Evolutionary conservation across 2,888 invertebrate species (phyloP), one percentile per base, ranked within the genome.

Genomic region (Athetis lepigone): DNA sequence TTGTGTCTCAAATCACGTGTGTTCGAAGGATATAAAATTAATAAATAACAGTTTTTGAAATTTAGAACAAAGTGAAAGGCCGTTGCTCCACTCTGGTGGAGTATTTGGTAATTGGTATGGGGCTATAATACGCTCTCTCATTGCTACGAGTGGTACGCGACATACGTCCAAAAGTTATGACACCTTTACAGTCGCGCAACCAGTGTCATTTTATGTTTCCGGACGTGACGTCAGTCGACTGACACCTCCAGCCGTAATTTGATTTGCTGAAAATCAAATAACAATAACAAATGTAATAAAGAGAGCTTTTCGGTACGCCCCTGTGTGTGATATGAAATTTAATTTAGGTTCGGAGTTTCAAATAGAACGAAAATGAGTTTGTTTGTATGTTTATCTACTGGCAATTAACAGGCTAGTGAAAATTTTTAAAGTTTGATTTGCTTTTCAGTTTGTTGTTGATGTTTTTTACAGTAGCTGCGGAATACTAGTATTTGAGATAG

Each of bases 241-340:
- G 63, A 45, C 57, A 59, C 42, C 45, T 45, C 23, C 11, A 39
- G 51, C 36, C 43, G 45, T 66, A 65, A 68, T 64, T 73, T 55
- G 42, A 47, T 76, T 63, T 56, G 33, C 55, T 59, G 55, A 70
- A 76, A 76, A 61, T 66, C 50, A 70, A 66, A 70, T 73, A 73
- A 61, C 66, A 74, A 63, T 56, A 70, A 54, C 60, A 65, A 77
- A 60, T 65, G 3, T 55, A 70, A 60, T 37, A 69, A 73, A 49
- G 36, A 8, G n/a, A 52, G 21, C 27, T 37, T 45, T 40, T 61
- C 21, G 16, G 21, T 47, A 42, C 13, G 25, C 25, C 19, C 39
- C 45, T 23, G 51, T 13, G 18, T 51, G 27, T 23, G 21, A 51
- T 39, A 50, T 25, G 8, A 39, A 65, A 46, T 18, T 45, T 18